Base-by-base conservation (phyloP, 1,140 invertebrate species). In the Semibalanus balanoides region DNA sequence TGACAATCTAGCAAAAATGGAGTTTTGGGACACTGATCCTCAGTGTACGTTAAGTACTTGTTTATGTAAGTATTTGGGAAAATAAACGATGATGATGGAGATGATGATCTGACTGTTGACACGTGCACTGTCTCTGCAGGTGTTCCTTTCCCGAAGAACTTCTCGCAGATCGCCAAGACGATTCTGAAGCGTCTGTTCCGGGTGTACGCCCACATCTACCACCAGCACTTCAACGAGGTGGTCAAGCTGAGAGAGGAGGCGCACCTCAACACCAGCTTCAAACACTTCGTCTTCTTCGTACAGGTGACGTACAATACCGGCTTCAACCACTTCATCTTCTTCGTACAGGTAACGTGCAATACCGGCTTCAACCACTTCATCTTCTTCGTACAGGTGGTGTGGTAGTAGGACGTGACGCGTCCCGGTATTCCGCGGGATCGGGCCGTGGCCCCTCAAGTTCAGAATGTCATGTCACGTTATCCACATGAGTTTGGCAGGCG, bases 311-410 rank as follows among this genome's bases (percentile, higher is more conserved):
- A n/a, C 77, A 99, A 99, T 85, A 99, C 98, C 75, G 98, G 96
- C 77, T 99, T 99, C 86, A 99, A 99, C 84, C 98, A 99, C 87
- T 99, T 99, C 83, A 98, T 99, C 82, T 98, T 98, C 85, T 99
- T 99, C 85, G 96, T 99, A 77, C 95, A 96, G 88, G 95, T 92
- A 82, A 40, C 5, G n/a, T n/a, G n/a, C 77, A 99, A 99, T 85
- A 99, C 98, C 75, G 98, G 96, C 77, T 99, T 99, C 86, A 99
- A 99, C 84, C 98, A 99, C 87, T 99, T 99, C 83, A 98, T 99
- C 82, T 98, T 98, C 85, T 99, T 99, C 85, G 96, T 99, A 77
- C 95, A 96, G 88, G 95, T 92, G 82, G 17, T 5, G n/a, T n/a
- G n/a, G n/a, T n/a, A n/a, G n/a, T n/a, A n/a, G n/a, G n/a, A n/a